Base-by-base conservation (phyloP, 2,888 invertebrate genomes). In the Noctua pronuba region DNA sequence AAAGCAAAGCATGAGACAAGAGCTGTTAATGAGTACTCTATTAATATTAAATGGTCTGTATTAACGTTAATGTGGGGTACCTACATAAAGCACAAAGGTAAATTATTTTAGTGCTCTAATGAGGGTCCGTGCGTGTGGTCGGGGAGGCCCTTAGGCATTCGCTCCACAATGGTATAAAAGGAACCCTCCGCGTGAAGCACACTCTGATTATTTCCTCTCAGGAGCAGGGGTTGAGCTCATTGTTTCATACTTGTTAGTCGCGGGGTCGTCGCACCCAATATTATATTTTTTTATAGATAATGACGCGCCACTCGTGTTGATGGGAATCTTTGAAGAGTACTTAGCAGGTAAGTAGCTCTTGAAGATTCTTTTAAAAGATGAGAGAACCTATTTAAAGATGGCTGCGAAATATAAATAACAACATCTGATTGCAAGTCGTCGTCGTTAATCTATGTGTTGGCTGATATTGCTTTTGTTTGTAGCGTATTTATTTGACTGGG, bases 181-280 rank as follows among this genome's bases (percentile, higher is more conserved):
- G 86, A 86, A 79, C 91, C 90, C 92, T 92, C 84, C 76, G 83
- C 86, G 86, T 92, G 89, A 90, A 91, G 93, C 88, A 91, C 92
- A 90, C 93, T 92, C 91, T 92, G 92, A 93, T 94, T 93, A 94
- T 94, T 94, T 94, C 93, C 94, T 93, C 92, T 91, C 83, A 86
- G 86, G 79, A 86, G 79, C 71, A 58, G 90, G 90, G 93, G 94
- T 91, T 91, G 91, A 66, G 77, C 89, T 90, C 91, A 92, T 93
- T 93, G 92, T 93, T 91, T 90, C 86, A 86, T 90, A 89, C 92
- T 92, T 92, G 90, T 92, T 92, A 91, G 89, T 89, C 79, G 76
- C 85, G 89, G 91, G 94, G 92, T 92, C 92, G 91, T 88, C 90
- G 93, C 91, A 88, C 94, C 77, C 86, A 71, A 83, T 83, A 86